phyloP scores from a whole-genome alignment of 2,797 vertebrate genomes.

The Rhinatrema bivittatum region DNA sequence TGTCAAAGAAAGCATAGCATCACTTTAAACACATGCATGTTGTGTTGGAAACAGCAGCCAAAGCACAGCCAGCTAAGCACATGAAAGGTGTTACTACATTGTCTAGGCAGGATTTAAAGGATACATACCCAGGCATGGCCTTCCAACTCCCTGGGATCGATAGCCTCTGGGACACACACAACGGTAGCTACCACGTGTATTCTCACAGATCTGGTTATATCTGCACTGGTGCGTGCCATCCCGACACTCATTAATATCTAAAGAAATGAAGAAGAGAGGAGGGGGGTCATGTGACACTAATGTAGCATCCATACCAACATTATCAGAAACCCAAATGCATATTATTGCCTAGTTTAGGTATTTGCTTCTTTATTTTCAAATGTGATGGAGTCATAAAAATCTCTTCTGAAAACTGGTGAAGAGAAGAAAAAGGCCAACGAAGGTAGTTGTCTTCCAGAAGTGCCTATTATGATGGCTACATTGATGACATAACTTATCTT shows the following conservation, averaged over 20 bases:
- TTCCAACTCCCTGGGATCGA: slow-evolving; percentile 77
- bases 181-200: slow-evolving; percentile 83
- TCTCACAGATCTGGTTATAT: slow-evolving; percentile 94
- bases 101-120: too few species aligned
- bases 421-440: too few species aligned
- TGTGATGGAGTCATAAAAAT: too few species aligned
- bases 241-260: slow-evolving; percentile 89
- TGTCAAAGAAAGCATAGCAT: fast-evolving
- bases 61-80: background rate
- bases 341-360: background rate
- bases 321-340: background rate
- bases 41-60: background rate
- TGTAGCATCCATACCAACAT: too few species aligned
- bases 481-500: too few species aligned
- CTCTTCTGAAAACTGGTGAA: too few species aligned
- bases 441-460: too few species aligned
- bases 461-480: too few species aligned
- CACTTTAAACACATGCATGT: fast-evolving
- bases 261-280: slow-evolving; percentile 12
- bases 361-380: too few species aligned
- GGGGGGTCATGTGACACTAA: background rate
- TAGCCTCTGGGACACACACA: slow-evolving; percentile 84
- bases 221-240: slow-evolving; percentile 87
- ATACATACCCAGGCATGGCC: slow-evolving; percentile 81
- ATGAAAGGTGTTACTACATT: too few species aligned